Conservation (phyloP, 2,888 invertebrate species). For the Cheiracanthium punctorium region DNA sequence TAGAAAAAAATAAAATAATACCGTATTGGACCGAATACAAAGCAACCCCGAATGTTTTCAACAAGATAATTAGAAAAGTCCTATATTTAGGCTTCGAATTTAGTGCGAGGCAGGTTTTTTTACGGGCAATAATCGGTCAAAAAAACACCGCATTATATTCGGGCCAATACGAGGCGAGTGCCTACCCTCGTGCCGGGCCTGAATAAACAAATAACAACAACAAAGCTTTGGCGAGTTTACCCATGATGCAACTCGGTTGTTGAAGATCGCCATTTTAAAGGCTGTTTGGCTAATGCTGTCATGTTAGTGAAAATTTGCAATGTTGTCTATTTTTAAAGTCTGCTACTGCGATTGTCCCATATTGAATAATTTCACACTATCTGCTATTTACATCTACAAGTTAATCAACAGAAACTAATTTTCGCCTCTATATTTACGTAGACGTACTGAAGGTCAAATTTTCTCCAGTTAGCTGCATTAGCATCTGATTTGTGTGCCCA, state of each 20-base stretch:
- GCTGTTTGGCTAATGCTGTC: conserved; percentile 45
- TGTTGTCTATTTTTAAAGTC: conserved; percentile 40
- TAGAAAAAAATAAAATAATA: too few relatives aligned
- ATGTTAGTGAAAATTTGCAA: conserved; percentile 47
- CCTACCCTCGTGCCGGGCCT: too few relatives aligned
- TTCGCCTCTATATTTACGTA: conserved; percentile 22
- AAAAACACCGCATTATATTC: too few relatives aligned
- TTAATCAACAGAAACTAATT: conserved; percentile 17
- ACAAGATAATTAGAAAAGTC: too few relatives aligned
- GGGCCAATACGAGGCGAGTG: too few relatives aligned
- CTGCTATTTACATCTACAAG: not conserved
- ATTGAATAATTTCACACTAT: not conserved
- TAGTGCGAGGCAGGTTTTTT: too few relatives aligned
- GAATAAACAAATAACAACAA: not conserved
- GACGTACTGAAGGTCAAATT: conserved; percentile 61
- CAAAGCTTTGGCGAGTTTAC: conserved; percentile 10
- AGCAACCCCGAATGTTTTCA: too few relatives aligned
- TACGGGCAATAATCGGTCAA: too few relatives aligned
- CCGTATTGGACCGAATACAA: too few relatives aligned
- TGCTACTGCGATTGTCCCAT: not conserved
- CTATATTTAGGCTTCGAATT: too few relatives aligned
- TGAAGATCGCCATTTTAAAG: conserved; percentile 64
- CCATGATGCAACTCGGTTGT: conserved; percentile 50
- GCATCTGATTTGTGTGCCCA: conserved; percentile 37
- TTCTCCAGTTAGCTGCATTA: conserved; percentile 53